Percentiles rank a stretch among this genome's conserved stretches.
phyloP scores from a whole-genome alignment of 2,797 vertebrate genomes.

The Pseudomugil tenellus region DNA sequence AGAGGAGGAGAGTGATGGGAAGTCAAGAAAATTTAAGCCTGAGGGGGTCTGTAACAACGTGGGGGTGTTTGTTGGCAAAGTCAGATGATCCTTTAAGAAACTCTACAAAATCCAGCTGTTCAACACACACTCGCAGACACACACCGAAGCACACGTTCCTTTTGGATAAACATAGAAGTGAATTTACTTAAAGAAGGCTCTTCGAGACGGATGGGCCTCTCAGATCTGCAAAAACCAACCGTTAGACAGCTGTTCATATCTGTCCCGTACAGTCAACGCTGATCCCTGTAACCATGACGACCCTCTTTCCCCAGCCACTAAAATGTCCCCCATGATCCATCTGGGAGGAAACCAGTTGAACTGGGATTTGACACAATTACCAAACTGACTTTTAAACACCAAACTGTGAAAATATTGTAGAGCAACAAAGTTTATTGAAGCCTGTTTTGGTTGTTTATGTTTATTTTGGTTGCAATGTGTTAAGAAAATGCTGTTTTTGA shows the following conservation, averaged over 20 bases:
- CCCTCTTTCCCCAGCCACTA: background rate
- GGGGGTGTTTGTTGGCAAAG: conserved; percentile 31
- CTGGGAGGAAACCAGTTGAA: background rate
- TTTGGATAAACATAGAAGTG: background rate
- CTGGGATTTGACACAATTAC: background rate
- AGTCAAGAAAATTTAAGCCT: conserved; percentile 21
- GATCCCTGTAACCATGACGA: conserved; percentile 1
- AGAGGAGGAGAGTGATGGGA: conserved; percentile 11
- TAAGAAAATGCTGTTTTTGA: background rate
- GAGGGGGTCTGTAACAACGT: background rate
- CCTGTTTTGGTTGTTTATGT: background rate
- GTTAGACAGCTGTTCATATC: conserved; percentile 18
- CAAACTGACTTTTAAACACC: background rate
- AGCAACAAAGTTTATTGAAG: background rate
- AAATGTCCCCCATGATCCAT: background rate
- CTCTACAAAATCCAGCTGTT: conserved; percentile 58
- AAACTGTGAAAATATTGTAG: background rate
- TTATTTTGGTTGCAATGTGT: background rate
- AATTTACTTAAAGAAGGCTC: background rate
- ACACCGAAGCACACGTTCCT: conserved; percentile 3
- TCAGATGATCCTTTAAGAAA: conserved; percentile 34
- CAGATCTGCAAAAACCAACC: background rate
- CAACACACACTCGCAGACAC: conserved; percentile 1
- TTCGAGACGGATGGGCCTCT: conserved; percentile 1
- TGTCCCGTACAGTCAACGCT: conserved; percentile 1